Evolutionary conservation across 2,797 vertebrate genomes (phyloP).

Genomic region (Chaunax sp.): DNA sequence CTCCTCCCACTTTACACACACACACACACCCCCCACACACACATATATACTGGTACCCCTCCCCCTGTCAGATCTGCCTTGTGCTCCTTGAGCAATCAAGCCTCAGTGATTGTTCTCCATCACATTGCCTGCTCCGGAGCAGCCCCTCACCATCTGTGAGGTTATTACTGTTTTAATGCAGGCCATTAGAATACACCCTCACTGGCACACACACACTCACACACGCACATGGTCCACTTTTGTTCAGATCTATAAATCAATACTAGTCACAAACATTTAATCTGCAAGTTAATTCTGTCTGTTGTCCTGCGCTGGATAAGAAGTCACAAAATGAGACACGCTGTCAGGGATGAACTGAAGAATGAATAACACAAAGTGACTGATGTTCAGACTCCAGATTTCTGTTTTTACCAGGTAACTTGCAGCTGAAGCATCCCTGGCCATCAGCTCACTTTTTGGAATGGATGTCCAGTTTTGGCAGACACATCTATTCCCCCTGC

Average conservation of each 20-base stretch:
- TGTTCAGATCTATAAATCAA: slow-evolving; percentile 78
- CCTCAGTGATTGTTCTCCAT: slow-evolving; percentile 82
- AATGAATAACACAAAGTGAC: background rate
- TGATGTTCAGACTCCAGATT: background rate
- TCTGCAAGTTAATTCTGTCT: slow-evolving; percentile 72
- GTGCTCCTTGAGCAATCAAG: slow-evolving; percentile 85
- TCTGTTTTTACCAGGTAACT: slow-evolving; percentile 4
- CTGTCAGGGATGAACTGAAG: slow-evolving; percentile 33
- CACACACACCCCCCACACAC: slow-evolving; percentile 27
- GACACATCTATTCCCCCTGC: slow-evolving; percentile 11
- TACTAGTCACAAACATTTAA: slow-evolving; percentile 76
- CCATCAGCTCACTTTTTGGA: background rate
- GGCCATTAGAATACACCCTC: slow-evolving; percentile 73
- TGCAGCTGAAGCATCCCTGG: too few relatives aligned
- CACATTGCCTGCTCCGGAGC: slow-evolving; percentile 75
- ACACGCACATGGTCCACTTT: slow-evolving; percentile 64
- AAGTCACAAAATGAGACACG: slow-evolving; percentile 49
- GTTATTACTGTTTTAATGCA: slow-evolving; percentile 81
- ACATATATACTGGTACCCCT: slow-evolving; percentile 57
- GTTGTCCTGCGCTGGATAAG: slow-evolving; percentile 38
- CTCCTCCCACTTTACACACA: slow-evolving; percentile 51
- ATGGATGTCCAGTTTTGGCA: background rate
- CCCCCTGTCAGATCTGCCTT: slow-evolving; percentile 79
- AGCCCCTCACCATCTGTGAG: slow-evolving; percentile 84
- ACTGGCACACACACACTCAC: slow-evolving; percentile 46